Evolutionary conservation across 1,140 invertebrate species (phyloP), one percentile per base, ranked within the genome.

Genomic region (Philaenus spumarius): DNA sequence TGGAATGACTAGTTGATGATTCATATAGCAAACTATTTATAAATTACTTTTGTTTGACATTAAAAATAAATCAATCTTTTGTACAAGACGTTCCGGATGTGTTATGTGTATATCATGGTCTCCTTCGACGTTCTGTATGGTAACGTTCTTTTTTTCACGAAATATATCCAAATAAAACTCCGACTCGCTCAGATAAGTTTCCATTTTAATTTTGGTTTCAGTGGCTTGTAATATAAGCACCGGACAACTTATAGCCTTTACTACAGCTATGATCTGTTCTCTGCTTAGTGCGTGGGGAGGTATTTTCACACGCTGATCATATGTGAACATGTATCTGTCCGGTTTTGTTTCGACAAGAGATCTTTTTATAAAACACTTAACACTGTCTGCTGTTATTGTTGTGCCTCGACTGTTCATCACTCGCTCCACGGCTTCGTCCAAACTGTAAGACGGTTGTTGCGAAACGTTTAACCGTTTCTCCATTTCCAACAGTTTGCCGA

Each of bases 51-150:
- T 50, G 9, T 23, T 14, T 50, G n/a, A 14, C 7, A 14, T 14
- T 14, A 78, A 64, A 73, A 79, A 79, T 59, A 67, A 55, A 35
- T 48, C 63, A 56, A 82, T 64, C 54, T 71, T 46, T 9, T 66
- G 64, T 6, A 75, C 75, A 46, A 84, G 68, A 57, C 56, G 71
- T 67, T 80, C 75, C 4, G 83, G 80, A 67, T 78, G 65, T 63
- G 79, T 79, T 58, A 81, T 72, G 67, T 86, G 83, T 9, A 84
- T 70, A 71, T 84, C 81, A 72, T 86, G 84, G 69, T 78, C 78
- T 17, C 83, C 83, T 19, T 75, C 67, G 22, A 85, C 72, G 55
- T 70, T 61, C 11, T 67, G 55, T 54, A 73, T 64, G 19, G 64
- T 64, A 58, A 73, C 72, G 23, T 67, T 56, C 4, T 61, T 35